A percentile compares a stretch with the other conserved stretches of the same genome.
Evolutionary conservation across 2,888 invertebrate species (phyloP).

Genomic region (Anodontia alba): DNA sequence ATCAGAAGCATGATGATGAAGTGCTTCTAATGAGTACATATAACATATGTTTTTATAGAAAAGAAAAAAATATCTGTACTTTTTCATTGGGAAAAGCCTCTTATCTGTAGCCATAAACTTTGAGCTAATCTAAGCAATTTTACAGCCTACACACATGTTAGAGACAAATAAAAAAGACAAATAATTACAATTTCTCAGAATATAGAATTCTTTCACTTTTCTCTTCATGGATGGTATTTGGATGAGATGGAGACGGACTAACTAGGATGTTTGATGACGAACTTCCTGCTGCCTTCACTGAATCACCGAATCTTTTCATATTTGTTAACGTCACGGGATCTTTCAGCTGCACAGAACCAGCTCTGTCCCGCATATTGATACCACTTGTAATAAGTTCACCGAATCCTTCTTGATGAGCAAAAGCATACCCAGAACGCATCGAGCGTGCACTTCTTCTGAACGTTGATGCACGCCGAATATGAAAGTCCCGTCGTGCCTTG

Average conservation of each 20-base stretch:
- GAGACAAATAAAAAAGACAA: too few species aligned
- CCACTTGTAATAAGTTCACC: conserved; percentile 98
- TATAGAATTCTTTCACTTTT: conserved; percentile 18
- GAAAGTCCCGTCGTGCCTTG: conserved; percentile 78
- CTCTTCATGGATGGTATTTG: conserved; percentile 5
- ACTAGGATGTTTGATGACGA: not conserved
- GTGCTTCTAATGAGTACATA: too few species aligned
- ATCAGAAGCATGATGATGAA: too few species aligned
- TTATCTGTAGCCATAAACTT: too few species aligned
- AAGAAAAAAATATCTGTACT: too few species aligned
- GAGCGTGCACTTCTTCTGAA: conserved; percentile 93
- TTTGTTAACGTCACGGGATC: conserved; percentile 71
- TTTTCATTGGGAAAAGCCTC: too few species aligned
- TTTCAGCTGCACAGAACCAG: conserved; percentile 39
- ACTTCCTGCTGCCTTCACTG: not conserved
- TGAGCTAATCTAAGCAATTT: too few species aligned
- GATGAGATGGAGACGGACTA: conserved; percentile 6
- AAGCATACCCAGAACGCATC: conserved; percentile 98
- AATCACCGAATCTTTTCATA: conserved; percentile 51
- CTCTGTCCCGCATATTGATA: conserved; percentile 91
- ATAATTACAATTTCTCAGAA: conserved; percentile 40
- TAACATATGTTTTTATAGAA: too few species aligned
- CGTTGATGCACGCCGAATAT: conserved; percentile 80
- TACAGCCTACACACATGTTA: too few species aligned
- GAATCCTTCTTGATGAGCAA: conserved; percentile 98